Conservation (phyloP, 2,797 vertebrate species). For the Carapus acus region DNA sequence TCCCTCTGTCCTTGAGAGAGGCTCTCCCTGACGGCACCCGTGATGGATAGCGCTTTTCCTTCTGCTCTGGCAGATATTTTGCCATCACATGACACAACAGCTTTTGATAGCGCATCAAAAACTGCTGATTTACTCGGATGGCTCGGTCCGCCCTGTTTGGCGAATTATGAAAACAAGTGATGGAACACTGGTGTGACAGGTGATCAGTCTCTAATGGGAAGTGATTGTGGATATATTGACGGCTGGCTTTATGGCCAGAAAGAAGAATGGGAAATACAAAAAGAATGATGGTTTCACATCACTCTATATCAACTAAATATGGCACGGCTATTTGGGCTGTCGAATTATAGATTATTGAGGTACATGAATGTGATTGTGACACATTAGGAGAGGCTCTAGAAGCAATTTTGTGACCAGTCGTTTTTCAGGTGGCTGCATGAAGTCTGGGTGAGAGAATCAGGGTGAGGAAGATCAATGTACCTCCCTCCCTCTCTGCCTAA, state of each 20-base stretch:
- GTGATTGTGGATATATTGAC: slow-evolving; percentile 25
- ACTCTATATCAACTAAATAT: not conserved
- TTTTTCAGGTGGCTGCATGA: slow-evolving; percentile 1
- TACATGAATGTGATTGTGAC: slow-evolving; percentile 1
- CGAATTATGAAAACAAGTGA: slow-evolving; percentile 10
- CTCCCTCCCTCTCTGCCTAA: not conserved
- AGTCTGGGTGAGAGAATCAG: not conserved
- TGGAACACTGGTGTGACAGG: slow-evolving; percentile 20
- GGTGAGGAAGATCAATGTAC: not conserved
- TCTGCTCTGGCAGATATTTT: slow-evolving; percentile 26
- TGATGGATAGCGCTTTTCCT: slow-evolving; percentile 24
- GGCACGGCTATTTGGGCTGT: slow-evolving; percentile 4
- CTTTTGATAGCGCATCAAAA: slow-evolving; percentile 35
- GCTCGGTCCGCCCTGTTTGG: slow-evolving; percentile 21
- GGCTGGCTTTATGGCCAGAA: slow-evolving; percentile 12
- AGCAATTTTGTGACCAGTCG: not conserved
- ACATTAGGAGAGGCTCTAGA: not conserved
- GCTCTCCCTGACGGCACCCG: slow-evolving; percentile 31
- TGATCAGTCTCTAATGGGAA: slow-evolving; percentile 25
- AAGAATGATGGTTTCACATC: slow-evolving; percentile 16
- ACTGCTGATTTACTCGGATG: slow-evolving; percentile 16
- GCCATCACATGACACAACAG: slow-evolving; percentile 21
- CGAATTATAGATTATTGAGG: not conserved
- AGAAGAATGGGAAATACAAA: slow-evolving; percentile 22
- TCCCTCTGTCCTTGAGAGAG: slow-evolving; percentile 32